Conservation (phyloP, 2,797 vertebrate species). For the Myotis myotis region DNA sequence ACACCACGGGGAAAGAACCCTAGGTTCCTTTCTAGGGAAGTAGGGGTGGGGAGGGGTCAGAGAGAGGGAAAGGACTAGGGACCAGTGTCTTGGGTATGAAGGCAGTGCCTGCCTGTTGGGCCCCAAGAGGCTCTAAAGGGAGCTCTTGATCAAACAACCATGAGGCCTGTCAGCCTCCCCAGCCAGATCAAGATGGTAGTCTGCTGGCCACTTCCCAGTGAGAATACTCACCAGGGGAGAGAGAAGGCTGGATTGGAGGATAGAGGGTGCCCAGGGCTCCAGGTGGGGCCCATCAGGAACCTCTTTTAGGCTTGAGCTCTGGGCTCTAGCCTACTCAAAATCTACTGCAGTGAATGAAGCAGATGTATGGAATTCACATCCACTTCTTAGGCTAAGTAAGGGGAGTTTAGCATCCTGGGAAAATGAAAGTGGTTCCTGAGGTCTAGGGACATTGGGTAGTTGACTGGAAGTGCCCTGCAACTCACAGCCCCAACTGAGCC, state of each 20-base stretch:
- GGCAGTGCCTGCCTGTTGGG: neutral
- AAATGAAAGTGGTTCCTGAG: neutral
- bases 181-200: neutral
- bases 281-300: neutral
- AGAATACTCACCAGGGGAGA: neutral
- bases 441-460: neutral
- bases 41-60: neutral
- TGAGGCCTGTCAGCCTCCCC: neutral
- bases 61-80: neutral
- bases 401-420: neutral
- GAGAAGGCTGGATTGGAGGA: neutral
- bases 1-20: neutral
- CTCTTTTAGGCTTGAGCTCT: slow-evolving; percentile 2
- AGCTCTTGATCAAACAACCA: neutral
- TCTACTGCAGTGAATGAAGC: neutral
- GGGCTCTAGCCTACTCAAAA: slow-evolving; percentile 14
- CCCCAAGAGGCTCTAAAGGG: neutral
- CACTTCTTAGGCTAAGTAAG: neutral
- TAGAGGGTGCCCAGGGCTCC: neutral
- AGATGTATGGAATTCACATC: neutral
- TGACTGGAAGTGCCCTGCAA: neutral
- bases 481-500: neutral
- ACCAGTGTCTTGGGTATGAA: neutral
- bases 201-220: slow-evolving; percentile 4
- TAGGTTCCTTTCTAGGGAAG: neutral